phyloP scores from a whole-genome alignment of 2,797 vertebrate species.

The Chromobotia macracanthus region DNA sequence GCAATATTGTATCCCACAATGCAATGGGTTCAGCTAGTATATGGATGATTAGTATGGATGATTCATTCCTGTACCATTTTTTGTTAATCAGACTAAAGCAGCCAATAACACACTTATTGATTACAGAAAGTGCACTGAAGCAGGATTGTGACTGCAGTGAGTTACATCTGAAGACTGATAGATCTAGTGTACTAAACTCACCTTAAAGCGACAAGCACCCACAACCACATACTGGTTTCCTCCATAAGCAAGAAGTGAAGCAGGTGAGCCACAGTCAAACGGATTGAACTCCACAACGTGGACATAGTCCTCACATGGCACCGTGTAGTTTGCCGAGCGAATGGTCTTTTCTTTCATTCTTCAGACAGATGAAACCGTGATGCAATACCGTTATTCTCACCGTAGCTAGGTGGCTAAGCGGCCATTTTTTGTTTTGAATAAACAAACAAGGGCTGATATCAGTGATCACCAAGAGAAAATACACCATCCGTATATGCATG shows the following conservation, averaged over 20 bases:
- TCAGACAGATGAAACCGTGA: background rate
- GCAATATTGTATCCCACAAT: background rate
- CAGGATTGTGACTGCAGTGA: background rate
- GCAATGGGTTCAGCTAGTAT: background rate
- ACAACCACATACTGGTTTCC: slow-evolving; percentile 90
- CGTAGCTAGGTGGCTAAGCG: too few species aligned
- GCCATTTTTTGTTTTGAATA: background rate
- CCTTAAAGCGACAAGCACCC: slow-evolving; percentile 90
- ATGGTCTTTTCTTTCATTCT: slow-evolving; percentile 84
- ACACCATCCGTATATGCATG: too few species aligned
- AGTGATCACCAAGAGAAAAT: background rate
- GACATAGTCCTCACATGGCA: slow-evolving; percentile 92
- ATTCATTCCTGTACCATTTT: background rate
- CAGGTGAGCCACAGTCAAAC: slow-evolving; percentile 82
- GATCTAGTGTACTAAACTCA: slow-evolving; percentile 58
- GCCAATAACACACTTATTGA: background rate
- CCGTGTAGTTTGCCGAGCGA: slow-evolving; percentile 84
- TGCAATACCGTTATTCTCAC: background rate
- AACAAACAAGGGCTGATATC: background rate
- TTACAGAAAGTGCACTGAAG: background rate
- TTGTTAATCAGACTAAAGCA: background rate
- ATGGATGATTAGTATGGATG: background rate
- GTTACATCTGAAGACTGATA: background rate
- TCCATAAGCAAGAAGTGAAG: slow-evolving; percentile 89
- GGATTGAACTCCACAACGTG: slow-evolving; percentile 95